phyloP scores from a whole-genome alignment of 1,140 invertebrate species.

The Rhagoletis zephyria region DNA sequence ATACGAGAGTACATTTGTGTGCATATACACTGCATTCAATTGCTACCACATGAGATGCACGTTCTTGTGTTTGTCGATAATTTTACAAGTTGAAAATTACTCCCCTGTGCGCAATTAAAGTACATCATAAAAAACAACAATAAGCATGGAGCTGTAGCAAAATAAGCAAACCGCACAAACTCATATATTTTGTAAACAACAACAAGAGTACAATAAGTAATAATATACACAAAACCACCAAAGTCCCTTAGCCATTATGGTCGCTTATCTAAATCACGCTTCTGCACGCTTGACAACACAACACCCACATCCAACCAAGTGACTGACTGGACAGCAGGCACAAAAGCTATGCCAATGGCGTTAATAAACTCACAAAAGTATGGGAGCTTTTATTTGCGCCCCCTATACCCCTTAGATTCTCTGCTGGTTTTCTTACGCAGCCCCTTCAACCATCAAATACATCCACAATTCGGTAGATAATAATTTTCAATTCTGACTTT shows the following conservation, averaged over 20 bases:
- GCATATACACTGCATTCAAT: no score
- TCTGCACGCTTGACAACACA: background rate
- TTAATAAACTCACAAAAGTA: conserved; percentile 36
- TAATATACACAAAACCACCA: conserved; percentile 1
- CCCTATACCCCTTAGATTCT: background rate
- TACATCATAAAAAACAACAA: background rate
- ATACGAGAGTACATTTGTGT: background rate
- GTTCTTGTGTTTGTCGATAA: conserved; percentile 6
- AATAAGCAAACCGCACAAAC: background rate
- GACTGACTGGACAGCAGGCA: background rate
- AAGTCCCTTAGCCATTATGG: conserved; percentile 25
- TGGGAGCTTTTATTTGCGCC: background rate
- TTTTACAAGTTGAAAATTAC: conserved; percentile 34
- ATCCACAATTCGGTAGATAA: background rate
- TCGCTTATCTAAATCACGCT: conserved; percentile 46
- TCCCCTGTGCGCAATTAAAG: conserved; percentile 40
- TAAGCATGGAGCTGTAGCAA: background rate
- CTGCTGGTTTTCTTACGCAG: background rate
- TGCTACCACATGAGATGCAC: background rate
- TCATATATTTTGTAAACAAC: conserved; percentile 17
- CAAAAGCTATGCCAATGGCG: background rate
- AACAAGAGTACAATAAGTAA: background rate
- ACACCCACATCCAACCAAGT: background rate
- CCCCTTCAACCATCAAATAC: background rate
- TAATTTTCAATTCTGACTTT: background rate